Evolutionary conservation across 2,113 vertebrate species (phyloP), one percentile per base, ranked within the genome.

Genomic region (Caloenas nicobarica): DNA sequence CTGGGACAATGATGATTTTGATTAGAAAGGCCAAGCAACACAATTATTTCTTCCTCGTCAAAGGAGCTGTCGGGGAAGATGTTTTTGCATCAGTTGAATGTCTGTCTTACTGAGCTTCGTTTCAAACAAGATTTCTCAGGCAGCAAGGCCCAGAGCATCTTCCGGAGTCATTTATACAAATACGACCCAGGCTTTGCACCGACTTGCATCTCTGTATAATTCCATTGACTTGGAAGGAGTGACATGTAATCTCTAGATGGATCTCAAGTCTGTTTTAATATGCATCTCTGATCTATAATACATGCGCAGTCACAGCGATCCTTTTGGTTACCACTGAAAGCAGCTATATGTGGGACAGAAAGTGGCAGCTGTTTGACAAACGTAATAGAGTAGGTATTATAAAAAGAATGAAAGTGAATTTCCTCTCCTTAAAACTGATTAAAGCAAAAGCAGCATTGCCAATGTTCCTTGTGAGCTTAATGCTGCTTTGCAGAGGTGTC

Each of bases 381-480:
- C 36, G 79, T 34, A 29, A 11, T 28, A 25, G 50, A 81, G 58
- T 13, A n/a, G 78, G 50, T 28, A 56, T 69, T 94, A 60, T 53
- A 74, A 77, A 91, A 89, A 74, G 93, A 85, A 80, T 73, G 54
- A 29, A 82, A 91, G 91, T 3, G 64, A 74, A 78, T 93, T 96
- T 91, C 79, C 31, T 62, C 54, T 19, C 36, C 84, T 88, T 58
- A 16, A 40, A 86, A 70, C 64, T 15, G 62, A 51, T 78, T n/a
- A 50, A 66, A 94, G 79, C 62, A 40, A 42, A 60, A 87, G 78
- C 58, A 54, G 76, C 7, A 1, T 34, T 19, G 53, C 10, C 2
- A 44, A 9, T 65, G 50, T 28, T 93, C 48, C 73, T 64, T 28
- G 23, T 2, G 23, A 85, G 81, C 71, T 83, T 2, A 4, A 7